A percentile compares a stretch with the other conserved stretches of the same genome.
Conservation (phyloP, 2,888 invertebrate species). For the Gastracanthus pulcherrimus region DNA sequence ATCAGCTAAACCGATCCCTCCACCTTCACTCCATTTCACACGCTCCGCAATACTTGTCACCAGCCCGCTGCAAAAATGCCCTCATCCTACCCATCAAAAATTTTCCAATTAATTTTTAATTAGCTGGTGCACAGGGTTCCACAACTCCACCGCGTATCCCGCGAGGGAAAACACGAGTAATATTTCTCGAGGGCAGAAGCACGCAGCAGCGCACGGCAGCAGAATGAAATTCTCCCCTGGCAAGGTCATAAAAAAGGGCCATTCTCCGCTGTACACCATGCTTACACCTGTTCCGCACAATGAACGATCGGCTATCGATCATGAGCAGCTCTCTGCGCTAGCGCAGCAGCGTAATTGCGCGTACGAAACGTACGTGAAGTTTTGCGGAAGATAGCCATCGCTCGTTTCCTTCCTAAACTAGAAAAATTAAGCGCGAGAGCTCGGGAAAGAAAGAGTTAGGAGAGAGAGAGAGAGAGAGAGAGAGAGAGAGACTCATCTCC, state of each 20-base stretch:
- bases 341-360: conserved; percentile 7
- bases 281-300: background rate
- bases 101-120: too few relatives aligned
- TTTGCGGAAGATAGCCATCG: background rate
- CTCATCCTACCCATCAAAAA: too few relatives aligned
- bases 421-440: background rate
- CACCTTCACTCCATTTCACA: too few relatives aligned
- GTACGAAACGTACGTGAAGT: background rate
- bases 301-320: conserved; percentile 31
- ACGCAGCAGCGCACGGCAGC: background rate
- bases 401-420: background rate
- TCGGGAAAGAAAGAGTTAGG: background rate
- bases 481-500: too few relatives aligned
- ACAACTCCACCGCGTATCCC: too few relatives aligned
- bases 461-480: background rate
- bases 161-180: background rate
- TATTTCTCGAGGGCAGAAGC: background rate
- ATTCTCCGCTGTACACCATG: too few relatives aligned
- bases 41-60: too few relatives aligned
- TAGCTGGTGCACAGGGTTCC: background rate
- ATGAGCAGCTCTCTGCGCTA: too few relatives aligned
- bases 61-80: too few relatives aligned
- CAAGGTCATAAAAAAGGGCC: conserved; percentile 13
- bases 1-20: too few relatives aligned
- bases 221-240: background rate